These are phyloP conservation scores for Alectura lathami DNA, from an alignment of 2,113 vertebrate genomes.

Conservation along the genomic window DNA sequence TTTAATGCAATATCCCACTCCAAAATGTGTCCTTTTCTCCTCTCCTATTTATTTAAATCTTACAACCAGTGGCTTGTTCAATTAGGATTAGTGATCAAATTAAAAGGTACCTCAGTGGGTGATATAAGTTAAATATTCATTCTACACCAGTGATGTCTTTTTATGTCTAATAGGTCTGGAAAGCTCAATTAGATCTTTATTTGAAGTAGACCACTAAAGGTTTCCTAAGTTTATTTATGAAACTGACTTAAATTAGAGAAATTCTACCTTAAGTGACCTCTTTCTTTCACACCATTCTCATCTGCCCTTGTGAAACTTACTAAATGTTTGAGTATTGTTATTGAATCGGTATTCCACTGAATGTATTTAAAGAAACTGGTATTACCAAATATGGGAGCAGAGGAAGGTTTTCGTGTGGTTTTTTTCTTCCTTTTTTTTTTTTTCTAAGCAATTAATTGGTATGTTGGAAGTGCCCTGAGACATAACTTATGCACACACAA, in stretches of 20 bases:
- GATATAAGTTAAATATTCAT: slow-evolving; percentile 15
- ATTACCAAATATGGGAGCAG: neutral
- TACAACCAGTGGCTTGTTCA: neutral
- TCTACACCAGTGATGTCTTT: neutral
- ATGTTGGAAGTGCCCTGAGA: neutral
- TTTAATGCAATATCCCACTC: neutral
- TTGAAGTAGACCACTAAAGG: neutral
- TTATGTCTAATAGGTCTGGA: slow-evolving; percentile 9
- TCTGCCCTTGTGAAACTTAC: neutral
- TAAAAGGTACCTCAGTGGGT: neutral
- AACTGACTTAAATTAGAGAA: neutral
- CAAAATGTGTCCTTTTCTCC: neutral
- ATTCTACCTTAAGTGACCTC: neutral
- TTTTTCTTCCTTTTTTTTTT: neutral
- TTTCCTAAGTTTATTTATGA: neutral
- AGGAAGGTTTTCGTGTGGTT: neutral
- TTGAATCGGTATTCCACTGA: neutral
- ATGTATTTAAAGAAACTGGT: neutral
- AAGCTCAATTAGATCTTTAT: slow-evolving; percentile 35
- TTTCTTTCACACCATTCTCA: neutral
- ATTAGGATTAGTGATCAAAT: slow-evolving; percentile 47
- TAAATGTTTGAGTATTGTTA: neutral
- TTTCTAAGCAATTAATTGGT: neutral
- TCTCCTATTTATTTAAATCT: slow-evolving; percentile 2
- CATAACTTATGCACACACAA: too few relatives aligned